Percentiles rank a stretch among this genome's conserved stretches.
phyloP scores from a whole-genome alignment of 1,140 invertebrate species.

The Doryteuthis pealeii region DNA sequence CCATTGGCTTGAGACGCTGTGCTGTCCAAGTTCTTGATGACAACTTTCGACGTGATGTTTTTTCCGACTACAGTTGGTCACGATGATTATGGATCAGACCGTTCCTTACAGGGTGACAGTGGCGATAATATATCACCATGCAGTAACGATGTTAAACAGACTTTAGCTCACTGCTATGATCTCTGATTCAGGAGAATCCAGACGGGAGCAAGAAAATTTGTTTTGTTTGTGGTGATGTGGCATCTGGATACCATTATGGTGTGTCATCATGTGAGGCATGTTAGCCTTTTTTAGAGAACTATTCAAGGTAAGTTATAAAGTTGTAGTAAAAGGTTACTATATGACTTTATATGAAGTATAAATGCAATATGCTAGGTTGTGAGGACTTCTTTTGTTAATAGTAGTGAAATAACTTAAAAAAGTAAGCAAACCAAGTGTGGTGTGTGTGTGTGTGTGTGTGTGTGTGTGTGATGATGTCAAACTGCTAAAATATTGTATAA shows the following conservation, averaged over 20 bases:
- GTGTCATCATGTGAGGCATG: conserved; percentile 97
- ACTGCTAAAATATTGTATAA: too few relatives aligned
- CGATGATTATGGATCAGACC: conserved; percentile 51
- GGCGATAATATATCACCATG: conserved; percentile 47
- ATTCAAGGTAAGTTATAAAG: conserved; percentile 79
- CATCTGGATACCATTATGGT: conserved; percentile 98
- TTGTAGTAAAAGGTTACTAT: background rate
- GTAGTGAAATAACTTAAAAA: too few relatives aligned
- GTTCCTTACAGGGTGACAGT: conserved; percentile 49
- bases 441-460: background rate
- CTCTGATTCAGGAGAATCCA: conserved; percentile 41
- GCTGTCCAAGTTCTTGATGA: conserved; percentile 50
- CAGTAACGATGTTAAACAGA: conserved; percentile 41
- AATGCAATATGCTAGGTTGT: too few relatives aligned
- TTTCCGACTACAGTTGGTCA: conserved; percentile 47
- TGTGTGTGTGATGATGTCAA: background rate
- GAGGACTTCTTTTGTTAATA: too few relatives aligned
- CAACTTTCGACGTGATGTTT: conserved; percentile 49
- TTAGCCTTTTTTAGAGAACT: conserved; percentile 96
- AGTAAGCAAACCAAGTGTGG: too few relatives aligned
- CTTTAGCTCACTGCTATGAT: conserved; percentile 35
- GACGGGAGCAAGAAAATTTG: conserved; percentile 65
- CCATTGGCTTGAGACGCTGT: conserved; percentile 46
- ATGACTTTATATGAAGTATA: too few relatives aligned
- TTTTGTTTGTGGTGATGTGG: conserved; percentile 94